Conservation (phyloP, 2,113 vertebrate species). For the Hypomesus transpacificus region DNA sequence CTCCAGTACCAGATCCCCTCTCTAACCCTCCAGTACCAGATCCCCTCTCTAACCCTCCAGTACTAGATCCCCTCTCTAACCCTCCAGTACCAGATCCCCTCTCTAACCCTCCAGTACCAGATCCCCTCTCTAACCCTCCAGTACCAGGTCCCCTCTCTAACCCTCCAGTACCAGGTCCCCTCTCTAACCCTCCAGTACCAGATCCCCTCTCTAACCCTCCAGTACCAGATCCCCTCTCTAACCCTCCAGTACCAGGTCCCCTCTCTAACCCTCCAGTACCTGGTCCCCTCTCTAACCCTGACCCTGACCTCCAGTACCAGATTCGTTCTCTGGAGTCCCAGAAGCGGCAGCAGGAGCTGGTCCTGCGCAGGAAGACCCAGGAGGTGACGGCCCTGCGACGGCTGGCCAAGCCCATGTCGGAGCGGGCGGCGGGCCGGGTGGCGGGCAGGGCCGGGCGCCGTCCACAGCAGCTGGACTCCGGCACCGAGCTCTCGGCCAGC, state of each 20-base stretch:
- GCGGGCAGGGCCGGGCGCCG: slow-evolving; percentile 72
- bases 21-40: too few species aligned
- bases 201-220: neutral
- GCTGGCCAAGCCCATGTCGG: slow-evolving; percentile 89
- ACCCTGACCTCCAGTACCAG: slow-evolving; percentile 78
- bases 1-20: too few species aligned
- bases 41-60: too few species aligned
- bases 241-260: neutral
- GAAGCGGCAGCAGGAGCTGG: slow-evolving; percentile 93
- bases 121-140: neutral
- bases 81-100: neutral
- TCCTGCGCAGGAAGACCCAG: slow-evolving; percentile 91
- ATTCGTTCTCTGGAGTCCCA: slow-evolving; percentile 93
- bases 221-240: neutral
- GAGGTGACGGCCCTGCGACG: slow-evolving; percentile 92
- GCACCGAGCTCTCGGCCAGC: slow-evolving; percentile 83
- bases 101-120: neutral
- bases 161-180: neutral
- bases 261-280: neutral
- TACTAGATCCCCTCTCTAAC: too few species aligned
- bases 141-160: neutral
- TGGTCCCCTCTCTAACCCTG: neutral
- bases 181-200: neutral
- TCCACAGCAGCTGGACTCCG: slow-evolving; percentile 75
- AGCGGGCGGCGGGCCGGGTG: slow-evolving; percentile 80